Evolutionary conservation across 2,888 invertebrate genomes (phyloP).

Genomic region (Gymnocheta viridis): DNA sequence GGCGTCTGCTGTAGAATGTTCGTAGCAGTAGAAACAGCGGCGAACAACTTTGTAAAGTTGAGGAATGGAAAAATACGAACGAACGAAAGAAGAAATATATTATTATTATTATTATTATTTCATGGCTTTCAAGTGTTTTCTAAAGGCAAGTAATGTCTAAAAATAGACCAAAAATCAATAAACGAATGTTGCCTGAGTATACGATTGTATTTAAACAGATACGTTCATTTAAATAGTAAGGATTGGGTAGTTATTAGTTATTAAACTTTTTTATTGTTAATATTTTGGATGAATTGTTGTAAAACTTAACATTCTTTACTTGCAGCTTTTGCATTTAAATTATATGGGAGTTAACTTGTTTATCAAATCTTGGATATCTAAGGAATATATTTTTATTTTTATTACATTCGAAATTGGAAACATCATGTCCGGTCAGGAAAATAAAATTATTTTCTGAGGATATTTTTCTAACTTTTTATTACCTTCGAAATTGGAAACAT

Average conservation of each 20-base stretch:
- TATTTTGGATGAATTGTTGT: neutral
- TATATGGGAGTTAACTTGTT: too few species aligned
- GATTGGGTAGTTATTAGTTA: neutral
- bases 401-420: too few species aligned
- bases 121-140: conserved; percentile 70
- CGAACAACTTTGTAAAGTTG: conserved; percentile 58
- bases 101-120: conserved; percentile 63
- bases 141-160: conserved; percentile 77
- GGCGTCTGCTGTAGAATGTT: neutral
- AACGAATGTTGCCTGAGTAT: conserved; percentile 74
- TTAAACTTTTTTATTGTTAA: neutral
- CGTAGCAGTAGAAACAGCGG: conserved; percentile 8
- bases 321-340: too few species aligned
- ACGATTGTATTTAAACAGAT: conserved; percentile 40
- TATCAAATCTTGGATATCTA: too few species aligned
- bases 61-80: conserved; percentile 52
- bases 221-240: conserved; percentile 24
- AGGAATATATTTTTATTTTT: too few species aligned
- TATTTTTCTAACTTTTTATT: too few species aligned
- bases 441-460: too few species aligned
- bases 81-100: conserved; percentile 45
- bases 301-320: too few species aligned
- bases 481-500: too few species aligned
- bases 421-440: too few species aligned
- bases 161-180: conserved; percentile 80